Evolutionary conservation across 2,113 vertebrate species (phyloP).

Genomic region (Perccottus glenii): DNA sequence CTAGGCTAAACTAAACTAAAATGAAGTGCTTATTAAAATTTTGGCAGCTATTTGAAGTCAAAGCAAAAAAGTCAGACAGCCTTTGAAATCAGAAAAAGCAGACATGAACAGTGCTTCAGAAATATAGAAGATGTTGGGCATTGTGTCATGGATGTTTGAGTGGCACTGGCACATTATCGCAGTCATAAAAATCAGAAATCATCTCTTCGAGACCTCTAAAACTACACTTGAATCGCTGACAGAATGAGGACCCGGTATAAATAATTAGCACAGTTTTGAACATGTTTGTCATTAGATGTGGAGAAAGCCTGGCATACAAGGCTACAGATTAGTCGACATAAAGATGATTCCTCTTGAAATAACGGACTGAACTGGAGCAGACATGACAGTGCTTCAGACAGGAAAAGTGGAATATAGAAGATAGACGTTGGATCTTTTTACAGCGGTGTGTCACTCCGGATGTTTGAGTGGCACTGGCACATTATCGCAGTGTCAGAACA

Average conservation of each 20-base stretch:
- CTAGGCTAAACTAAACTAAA: background rate
- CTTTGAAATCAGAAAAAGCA: conserved; percentile 58
- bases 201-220: conserved; percentile 64
- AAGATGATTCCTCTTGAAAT: conserved; percentile 67
- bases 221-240: conserved; percentile 64
- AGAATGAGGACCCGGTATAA: conserved; percentile 70
- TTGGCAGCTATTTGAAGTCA: conserved; percentile 27
- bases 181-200: conserved; percentile 67
- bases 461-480: conserved; percentile 68
- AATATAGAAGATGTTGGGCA: conserved; percentile 40
- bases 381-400: conserved; percentile 61
- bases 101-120: conserved; percentile 63
- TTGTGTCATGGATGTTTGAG: conserved; percentile 68
- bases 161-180: conserved; percentile 60
- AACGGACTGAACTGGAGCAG: conserved; percentile 68
- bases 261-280: conserved; percentile 68
- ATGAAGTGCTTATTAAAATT: conserved; percentile 29
- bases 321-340: conserved; percentile 57
- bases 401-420: conserved; percentile 33
- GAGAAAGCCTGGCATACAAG: conserved; percentile 47
- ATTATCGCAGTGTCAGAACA: conserved; percentile 56
- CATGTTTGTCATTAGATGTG: conserved; percentile 68
- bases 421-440: conserved; percentile 38
- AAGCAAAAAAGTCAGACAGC: conserved; percentile 19
- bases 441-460: conserved; percentile 63